Base-by-base conservation (phyloP, 2,797 vertebrate genomes). In the Falco biarmicus region DNA sequence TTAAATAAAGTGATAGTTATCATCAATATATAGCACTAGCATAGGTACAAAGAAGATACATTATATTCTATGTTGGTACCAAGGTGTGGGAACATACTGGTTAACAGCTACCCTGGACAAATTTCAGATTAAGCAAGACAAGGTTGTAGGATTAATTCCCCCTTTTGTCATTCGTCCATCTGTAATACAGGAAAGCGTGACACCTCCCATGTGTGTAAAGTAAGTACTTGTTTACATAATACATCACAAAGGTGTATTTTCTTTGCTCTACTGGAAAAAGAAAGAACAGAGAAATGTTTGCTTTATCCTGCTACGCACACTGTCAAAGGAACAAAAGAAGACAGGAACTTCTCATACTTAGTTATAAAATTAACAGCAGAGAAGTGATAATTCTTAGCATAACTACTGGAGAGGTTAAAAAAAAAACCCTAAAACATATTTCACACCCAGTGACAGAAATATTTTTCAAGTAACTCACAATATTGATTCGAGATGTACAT, bases 211-310 rank as follows among this genome's bases (percentile, higher is more conserved):
- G 37, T 19, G 34, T 63, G 48, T 78, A 50, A 84, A 87, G 39
- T n/a, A 91, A 90, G 60, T n/a, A 41, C 37, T 85, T 80, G 50
- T 93, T 95, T 83, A 81, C 65, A 48, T 57, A 85, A 24, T 5
- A 71, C 75, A 68, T 92, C 81, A 96, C 41, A 83, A 95, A 92
- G 31, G 32, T 64, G 43, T 53, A 53, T 86, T 87, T 93, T 92
- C 71, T 95, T 80, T 71, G 54, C 69, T 92, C 31, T 81, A 11
- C 26, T 56, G 43, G 79, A 75, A 69, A 80, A 94, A 69, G 69
- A 83, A 90, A 80, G 56, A 48, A 77, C 29, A 53, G 50, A 82
- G 41, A 50, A 69, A 69, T 69, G 54, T 71, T 81, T 87, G 32
- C 70, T 89, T 92, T 89, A 63, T 81, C 54, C 60, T 50, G 28